Percentiles rank a stretch among this genome's conserved stretches.
Evolutionary conservation across 1,140 invertebrate genomes (phyloP).

Genomic region (Drosophila dunni): DNA sequence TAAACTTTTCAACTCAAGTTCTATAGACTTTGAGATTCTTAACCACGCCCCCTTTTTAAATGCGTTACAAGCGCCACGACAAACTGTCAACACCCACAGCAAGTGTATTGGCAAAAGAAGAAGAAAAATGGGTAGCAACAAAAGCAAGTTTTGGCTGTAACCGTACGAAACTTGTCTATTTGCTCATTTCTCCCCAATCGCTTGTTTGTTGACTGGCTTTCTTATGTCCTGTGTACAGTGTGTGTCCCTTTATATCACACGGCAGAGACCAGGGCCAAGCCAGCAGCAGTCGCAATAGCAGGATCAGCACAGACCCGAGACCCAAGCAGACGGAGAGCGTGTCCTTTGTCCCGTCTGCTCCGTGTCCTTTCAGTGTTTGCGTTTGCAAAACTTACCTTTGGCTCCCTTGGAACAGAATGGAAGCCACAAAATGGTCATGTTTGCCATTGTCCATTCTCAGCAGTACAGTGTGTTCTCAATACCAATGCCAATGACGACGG

Average conservation of each 20-base stretch:
- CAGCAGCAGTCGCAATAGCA: too few species aligned
- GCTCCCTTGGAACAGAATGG: constrained; percentile 32
- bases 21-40: too few species aligned
- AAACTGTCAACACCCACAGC: neutral
- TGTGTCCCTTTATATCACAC: constrained; percentile 78
- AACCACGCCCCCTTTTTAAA: neutral
- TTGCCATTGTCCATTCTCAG: constrained; percentile 53
- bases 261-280: constrained; percentile 47
- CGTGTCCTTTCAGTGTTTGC: constrained; percentile 67
- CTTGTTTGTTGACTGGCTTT: constrained; percentile 79
- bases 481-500: constrained; percentile 18
- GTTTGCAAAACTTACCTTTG: constrained; percentile 71
- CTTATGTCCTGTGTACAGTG: constrained; percentile 63
- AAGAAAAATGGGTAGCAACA: constrained; percentile 1
- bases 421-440: constrained; percentile 80
- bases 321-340: neutral
- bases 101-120: neutral
- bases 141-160: constrained; percentile 6
- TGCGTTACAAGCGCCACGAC: constrained; percentile 2
- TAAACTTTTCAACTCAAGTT: too few species aligned
- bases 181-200: constrained; percentile 68
- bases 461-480: constrained; percentile 31
- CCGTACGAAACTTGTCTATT: constrained; percentile 49
- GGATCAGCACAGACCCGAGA: neutral
- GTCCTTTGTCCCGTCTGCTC: neutral